These are phyloP conservation scores for Larimichthys crocea DNA, from an alignment of 2,113 vertebrate genomes.

Conservation along the genomic window DNA sequence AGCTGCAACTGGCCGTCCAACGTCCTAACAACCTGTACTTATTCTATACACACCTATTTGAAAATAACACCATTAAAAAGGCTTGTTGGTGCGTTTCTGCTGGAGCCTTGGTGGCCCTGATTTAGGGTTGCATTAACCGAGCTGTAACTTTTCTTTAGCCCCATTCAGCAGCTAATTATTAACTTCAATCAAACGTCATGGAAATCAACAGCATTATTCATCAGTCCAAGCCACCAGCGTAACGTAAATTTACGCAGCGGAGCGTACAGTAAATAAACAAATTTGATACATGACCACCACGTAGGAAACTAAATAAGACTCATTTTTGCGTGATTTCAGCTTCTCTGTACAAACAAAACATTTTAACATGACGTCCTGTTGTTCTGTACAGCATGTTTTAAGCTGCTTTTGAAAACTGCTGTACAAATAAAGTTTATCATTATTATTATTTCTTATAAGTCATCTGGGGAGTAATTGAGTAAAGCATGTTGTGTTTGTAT, in stretches of 20 bases:
- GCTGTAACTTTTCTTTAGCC: slow-evolving; percentile 46
- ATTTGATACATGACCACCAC: slow-evolving; percentile 41
- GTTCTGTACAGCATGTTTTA: background rate
- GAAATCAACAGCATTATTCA: slow-evolving; percentile 41
- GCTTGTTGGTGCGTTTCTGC: slow-evolving; percentile 44
- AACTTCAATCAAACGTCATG: slow-evolving; percentile 51
- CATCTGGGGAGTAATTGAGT: slow-evolving; percentile 68
- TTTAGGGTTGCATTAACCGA: slow-evolving; percentile 37
- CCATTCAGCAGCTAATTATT: slow-evolving; percentile 38
- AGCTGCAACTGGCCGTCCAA: slow-evolving; percentile 47
- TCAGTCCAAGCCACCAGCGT: slow-evolving; percentile 15
- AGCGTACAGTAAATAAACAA: slow-evolving; percentile 34
- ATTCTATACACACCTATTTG: slow-evolving; percentile 66
- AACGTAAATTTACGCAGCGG: slow-evolving; percentile 24
- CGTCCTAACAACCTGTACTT: slow-evolving; percentile 65
- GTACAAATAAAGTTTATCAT: slow-evolving; percentile 57
- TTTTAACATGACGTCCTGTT: slow-evolving; percentile 6
- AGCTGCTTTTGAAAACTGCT: slow-evolving; percentile 46
- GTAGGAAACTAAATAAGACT: background rate
- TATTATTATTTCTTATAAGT: slow-evolving; percentile 58
- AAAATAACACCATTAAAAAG: slow-evolving; percentile 69
- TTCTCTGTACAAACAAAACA: too few species aligned
- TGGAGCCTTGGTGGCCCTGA: slow-evolving; percentile 64
- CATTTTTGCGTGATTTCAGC: slow-evolving; percentile 10
- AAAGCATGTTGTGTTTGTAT: slow-evolving; percentile 60